Base-by-base conservation (phyloP, 2,113 vertebrate genomes). In the Stigmatopora argus region DNA sequence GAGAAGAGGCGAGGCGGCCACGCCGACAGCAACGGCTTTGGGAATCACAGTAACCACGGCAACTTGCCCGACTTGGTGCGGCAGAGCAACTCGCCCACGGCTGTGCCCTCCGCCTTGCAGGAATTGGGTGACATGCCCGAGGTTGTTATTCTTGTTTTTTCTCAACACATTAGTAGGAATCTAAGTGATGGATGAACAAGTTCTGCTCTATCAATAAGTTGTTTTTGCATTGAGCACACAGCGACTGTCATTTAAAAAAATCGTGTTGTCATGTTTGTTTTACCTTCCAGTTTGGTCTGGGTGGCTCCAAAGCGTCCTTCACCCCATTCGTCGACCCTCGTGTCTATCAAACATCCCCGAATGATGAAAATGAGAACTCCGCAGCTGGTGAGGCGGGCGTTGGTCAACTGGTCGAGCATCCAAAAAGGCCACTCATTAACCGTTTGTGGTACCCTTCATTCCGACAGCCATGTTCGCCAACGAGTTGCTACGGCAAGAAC, bases 41-140 rank as follows among this genome's bases (percentile, higher is more conserved):
- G 94, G n/a, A 92, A 93, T 78, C 96, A 97, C 80, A 87, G 94
- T 89, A 96, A 96, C 82, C 94, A 96, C 66, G 93, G 93, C 83
- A 98, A 97, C 82, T 94, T 99, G 11, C 96, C 96, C 17, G 96
- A 99, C 91, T 90, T 99, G 85, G 91, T 99, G 61, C 96, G 96
- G 86, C 95, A 97, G 86, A 98, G 95, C 83, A 94, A 94, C 78
- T 97, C 96, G 34, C 94, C 95, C 0, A 92, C 92, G 0, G 92
- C 93, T 69, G 94, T 95, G 0, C 95, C 94, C n/a, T 90, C 86
- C 80, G 93, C 75, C 89, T 92, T 78, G 83, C 94, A 96, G 83
- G 94, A 97, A 67, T 89, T 95, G 89, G 91, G 93, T 52, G 85
- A 95, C 41, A 92, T 93, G 85, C 88, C 92, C 63, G 95, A 98